Evolutionary conservation across 2,888 invertebrate species (phyloP), one percentile per base, ranked within the genome.

Genomic region (Empis livida): DNA sequence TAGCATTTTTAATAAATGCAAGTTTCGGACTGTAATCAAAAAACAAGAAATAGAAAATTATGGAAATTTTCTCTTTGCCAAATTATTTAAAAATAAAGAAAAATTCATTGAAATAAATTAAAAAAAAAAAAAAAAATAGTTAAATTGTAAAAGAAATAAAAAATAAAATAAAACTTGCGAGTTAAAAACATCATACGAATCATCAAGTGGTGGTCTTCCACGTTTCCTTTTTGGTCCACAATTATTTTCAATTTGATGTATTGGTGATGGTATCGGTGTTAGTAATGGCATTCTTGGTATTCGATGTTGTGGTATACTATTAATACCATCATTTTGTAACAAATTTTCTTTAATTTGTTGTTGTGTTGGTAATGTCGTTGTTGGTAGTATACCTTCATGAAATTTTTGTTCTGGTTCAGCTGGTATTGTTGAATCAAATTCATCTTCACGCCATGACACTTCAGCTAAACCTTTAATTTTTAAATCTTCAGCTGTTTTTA

Each of bases 401-500:
- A 46, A 41, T 43, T 45, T 45, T 11, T 43, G 37, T 47, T 52
- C 47, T n/a, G 46, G 20, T 11, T 47, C 47, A 17, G 23, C 63
- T 56, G 61, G 60, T 0, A 57, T 57, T 16, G 59, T 57, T 20
- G 61, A 60, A 1, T 59, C 61, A 20, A 65, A 63, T 45, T 73
- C 73, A 50, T 76, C 76, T 45, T 82, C 81, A 56, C 83, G 80
- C 84, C 90, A 90, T 55, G 89, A 85, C 13, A 91, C 88, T 65
- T 92, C 90, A 43, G 91, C 90, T 45, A 92, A 72, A 0, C 92
- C 93, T 70, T 93, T 93, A 60, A 93, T 90, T 64, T 88, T 80
- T 17, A 93, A 74, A 66, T 91, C 90, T 68, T 93, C 92, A 0
- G 93, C 93, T 45, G 92, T 92, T 73, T 91, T 91, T 59, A 93